Base-by-base conservation (phyloP, 2,888 invertebrate genomes). In the Mesoligia furuncula region DNA sequence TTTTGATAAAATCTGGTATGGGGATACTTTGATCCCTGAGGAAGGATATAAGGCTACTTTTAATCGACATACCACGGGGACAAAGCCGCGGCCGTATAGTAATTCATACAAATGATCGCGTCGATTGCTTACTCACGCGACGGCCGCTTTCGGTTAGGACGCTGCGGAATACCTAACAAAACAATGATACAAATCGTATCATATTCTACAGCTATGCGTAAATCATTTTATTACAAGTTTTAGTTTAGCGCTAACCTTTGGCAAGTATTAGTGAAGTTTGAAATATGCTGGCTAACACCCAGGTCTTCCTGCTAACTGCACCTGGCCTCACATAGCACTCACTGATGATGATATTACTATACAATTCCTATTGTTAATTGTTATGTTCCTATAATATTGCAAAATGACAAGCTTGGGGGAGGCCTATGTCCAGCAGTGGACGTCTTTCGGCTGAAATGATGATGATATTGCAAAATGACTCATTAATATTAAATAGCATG, bases 201-300 rank as follows among this genome's bases (percentile, higher is more conserved):
- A 27, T 72, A 36, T 65, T 72, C n/a, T 75, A 54, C 39, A 69
- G 48, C 71, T 77, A 39, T 71, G 59, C 15, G 48, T 59, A 75
- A 75, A 73, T 85, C 2, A 70, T 75, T 82, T 77, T 72, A 54
- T 45, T 70, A 39, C 42, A 79, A 79, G 51, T 75, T 85, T 85
- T 66, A 79, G 89, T 89, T 90, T 76, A 87, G 80, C 81, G 81
- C 91, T 95, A 95, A 96, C 96, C 96, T 96, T 96, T 96, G 96
- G 96, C 96, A 96, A 90, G 86, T 88, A 85, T 87, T 81, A 87
- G 83, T 81, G 87, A 87, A 90, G 89, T 90, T 90, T 92, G 80
- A 91, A 93, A 93, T 93, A 90, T 89, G 90, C 94, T 96, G 96
- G 95, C 96, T 82, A 11, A 62, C 78, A 80, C 94, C 96, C 96